Base-by-base conservation (phyloP, 2,888 invertebrate species). In the Punctoribates punctum region DNA sequence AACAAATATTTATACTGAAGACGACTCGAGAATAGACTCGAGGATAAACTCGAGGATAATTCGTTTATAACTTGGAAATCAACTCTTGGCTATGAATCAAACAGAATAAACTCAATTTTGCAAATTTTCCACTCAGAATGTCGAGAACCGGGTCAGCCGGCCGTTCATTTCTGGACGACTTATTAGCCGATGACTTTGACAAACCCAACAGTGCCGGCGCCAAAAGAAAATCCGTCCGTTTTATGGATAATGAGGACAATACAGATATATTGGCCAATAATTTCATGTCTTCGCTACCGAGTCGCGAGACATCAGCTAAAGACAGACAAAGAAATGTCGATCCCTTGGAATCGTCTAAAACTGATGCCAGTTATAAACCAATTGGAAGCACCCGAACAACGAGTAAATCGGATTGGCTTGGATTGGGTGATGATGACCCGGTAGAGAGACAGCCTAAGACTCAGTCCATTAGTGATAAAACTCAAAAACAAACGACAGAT, bases 141-240 rank as follows among this genome's bases (percentile, higher is more conserved):
- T 75, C 75, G n/a, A 48, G 70, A 8, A n/a, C 9, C 13, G 74
- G 74, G 17, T 29, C 34, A 38, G 15, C 20, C 34, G 25, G 74
- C 9, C 73, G 76, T 46, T 76, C 76, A 13, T 76, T 76, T 62
- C 25, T 76, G 8, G 76, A 76, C 34, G 76, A 76, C n/a, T 20
- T 76, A 34, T 70, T 73, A 20, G 42, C 57, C 23, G n/a, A 54
- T 4, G 73, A 76, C 9, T 25, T 54, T 1, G 23, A 38, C 17
- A 70, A 29, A 34, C 42, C 72, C 27, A 72, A 9, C 3, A 13
- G 23, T 3, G 23, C 29, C 15, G 17, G 27, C 9, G 1, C 70
- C 15, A 48, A 70, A 72, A 42, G 75, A 42, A 76, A 76, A 48
- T 76, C 76, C 1, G 76, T 76, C 15, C 54, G 76, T n/a, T 76